Conservation (phyloP, 2,888 invertebrate genomes). For the Noctua pronuba region DNA sequence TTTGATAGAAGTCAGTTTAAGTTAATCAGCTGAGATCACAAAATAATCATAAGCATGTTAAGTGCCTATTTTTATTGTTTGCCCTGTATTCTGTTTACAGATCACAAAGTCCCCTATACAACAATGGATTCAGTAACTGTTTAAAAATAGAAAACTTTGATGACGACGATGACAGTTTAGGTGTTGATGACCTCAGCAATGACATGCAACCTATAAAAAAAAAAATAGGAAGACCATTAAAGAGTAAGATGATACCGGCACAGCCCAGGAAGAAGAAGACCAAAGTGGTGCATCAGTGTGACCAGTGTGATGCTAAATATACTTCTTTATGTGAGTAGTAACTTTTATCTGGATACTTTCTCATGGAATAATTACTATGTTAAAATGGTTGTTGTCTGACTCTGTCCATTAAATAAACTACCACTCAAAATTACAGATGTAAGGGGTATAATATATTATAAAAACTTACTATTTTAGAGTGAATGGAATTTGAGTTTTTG, state of each 20-base stretch:
- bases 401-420: background rate
- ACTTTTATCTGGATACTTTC: background rate
- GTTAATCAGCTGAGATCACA: background rate
- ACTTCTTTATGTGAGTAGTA: constrained; percentile 78
- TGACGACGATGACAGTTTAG: constrained; percentile 70
- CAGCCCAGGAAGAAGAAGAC: constrained; percentile 66
- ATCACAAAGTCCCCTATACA: constrained; percentile 75
- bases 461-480: background rate
- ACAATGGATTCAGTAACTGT: constrained; percentile 73
- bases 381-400: background rate
- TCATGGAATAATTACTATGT: background rate
- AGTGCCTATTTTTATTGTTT: background rate
- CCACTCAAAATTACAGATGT: background rate
- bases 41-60: background rate
- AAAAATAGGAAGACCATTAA: constrained; percentile 63
- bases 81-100: constrained; percentile 67
- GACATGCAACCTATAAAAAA: constrained; percentile 63
- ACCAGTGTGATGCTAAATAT: constrained; percentile 84
- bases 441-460: background rate
- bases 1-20: background rate
- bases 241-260: constrained; percentile 66
- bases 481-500: background rate
- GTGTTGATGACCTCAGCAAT: constrained; percentile 71
- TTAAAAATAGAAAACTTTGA: constrained; percentile 75
- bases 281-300: constrained; percentile 82